phyloP scores from a whole-genome alignment of 2,888 invertebrate species.

The Cryptophagus acutangulus region DNA sequence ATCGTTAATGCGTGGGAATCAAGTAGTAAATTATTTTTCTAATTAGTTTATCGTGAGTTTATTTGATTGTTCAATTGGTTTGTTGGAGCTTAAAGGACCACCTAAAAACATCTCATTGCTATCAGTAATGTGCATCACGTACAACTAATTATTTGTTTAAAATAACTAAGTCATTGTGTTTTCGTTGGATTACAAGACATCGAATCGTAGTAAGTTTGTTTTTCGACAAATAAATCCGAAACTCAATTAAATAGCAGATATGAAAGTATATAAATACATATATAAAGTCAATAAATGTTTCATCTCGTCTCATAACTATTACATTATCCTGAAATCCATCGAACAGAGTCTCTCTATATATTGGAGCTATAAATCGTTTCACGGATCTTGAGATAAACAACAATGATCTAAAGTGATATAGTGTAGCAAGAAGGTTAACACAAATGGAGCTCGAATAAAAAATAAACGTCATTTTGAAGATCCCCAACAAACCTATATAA shows the following conservation, averaged over 20 bases:
- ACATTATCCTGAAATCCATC: constrained; percentile 41
- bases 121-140: too few relatives aligned
- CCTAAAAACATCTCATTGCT: too few relatives aligned
- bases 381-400: constrained; percentile 39
- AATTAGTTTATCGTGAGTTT: constrained; percentile 32
- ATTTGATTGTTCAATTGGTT: too few relatives aligned
- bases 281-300: too few relatives aligned
- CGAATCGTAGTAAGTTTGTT: too few relatives aligned
- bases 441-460: constrained; percentile 32
- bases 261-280: too few relatives aligned
- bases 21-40: constrained; percentile 27
- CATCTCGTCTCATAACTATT: constrained; percentile 38
- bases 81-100: too few relatives aligned
- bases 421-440: constrained; percentile 29
- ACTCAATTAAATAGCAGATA: too few relatives aligned
- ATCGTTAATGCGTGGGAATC: constrained; percentile 21
- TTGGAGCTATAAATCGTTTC: constrained; percentile 38
- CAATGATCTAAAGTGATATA: constrained; percentile 38
- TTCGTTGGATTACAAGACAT: too few relatives aligned
- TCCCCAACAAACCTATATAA: constrained; percentile 17
- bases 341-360: constrained; percentile 33
- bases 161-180: too few relatives aligned
- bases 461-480: constrained; percentile 30
- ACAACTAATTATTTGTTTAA: too few relatives aligned
- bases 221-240: too few relatives aligned